Evolutionary conservation across 2,888 invertebrate genomes (phyloP).

Genomic region (Uropetala carovei): DNA sequence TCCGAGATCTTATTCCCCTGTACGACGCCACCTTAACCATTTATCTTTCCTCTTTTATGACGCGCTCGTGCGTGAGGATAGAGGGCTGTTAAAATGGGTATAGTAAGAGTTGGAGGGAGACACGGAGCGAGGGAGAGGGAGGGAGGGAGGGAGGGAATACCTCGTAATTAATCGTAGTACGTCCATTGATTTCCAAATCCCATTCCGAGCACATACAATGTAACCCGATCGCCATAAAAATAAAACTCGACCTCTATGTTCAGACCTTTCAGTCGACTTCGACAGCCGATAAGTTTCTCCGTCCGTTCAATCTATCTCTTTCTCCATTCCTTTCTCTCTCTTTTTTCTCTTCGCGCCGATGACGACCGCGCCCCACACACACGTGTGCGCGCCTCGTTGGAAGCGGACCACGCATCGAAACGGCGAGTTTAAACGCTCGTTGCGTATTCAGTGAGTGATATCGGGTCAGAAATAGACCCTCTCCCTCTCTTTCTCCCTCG

Average conservation of each 20-base stretch:
- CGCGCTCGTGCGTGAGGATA: neutral
- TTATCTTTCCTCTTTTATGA: conserved; percentile 20
- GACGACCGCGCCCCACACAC: neutral
- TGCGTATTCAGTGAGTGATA: neutral
- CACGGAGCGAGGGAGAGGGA: neutral
- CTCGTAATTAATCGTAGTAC: neutral
- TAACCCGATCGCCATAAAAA: neutral
- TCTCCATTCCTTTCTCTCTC: neutral
- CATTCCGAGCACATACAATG: neutral
- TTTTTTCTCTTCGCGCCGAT: neutral
- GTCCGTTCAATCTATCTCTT: neutral
- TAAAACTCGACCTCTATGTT: neutral
- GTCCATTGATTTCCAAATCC: neutral
- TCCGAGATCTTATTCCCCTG: neutral
- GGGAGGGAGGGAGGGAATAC: neutral
- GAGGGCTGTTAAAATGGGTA: neutral
- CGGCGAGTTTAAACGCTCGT: neutral
- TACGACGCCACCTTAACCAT: neutral
- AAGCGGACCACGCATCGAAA: neutral
- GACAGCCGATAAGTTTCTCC: neutral
- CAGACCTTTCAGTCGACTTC: neutral
- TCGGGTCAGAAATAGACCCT: neutral
- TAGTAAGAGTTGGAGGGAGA: neutral
- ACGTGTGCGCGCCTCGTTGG: no score
- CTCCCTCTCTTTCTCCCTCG: neutral